Evolutionary conservation across 2,888 invertebrate species (phyloP).

Genomic region (Cerceris rybyensis): DNA sequence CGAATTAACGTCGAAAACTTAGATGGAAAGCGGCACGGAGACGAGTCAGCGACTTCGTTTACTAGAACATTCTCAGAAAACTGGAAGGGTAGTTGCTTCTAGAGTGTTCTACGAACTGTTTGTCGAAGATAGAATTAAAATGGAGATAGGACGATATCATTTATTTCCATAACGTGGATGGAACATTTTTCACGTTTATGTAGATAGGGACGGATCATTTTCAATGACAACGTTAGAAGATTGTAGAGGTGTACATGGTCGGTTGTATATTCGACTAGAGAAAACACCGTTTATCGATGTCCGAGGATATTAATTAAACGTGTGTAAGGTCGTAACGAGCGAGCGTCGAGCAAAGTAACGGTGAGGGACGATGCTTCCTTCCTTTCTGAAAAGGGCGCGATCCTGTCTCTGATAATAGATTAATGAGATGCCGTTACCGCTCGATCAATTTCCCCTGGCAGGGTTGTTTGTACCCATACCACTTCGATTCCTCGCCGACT

Average conservation of each 20-base stretch:
- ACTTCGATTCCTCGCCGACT: conserved; percentile 25
- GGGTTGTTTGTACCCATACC: conserved; percentile 1
- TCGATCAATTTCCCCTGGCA: conserved; percentile 48
- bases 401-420: conserved; percentile 42
- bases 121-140: too few species aligned
- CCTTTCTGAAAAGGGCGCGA: conserved; percentile 5
- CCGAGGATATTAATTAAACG: conserved; percentile 14
- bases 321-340: background rate
- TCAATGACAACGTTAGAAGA: too few species aligned
- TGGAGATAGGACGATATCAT: too few species aligned
- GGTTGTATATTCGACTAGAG: background rate
- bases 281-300: background rate
- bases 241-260: background rate
- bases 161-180: too few species aligned
- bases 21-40: background rate
- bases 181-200: too few species aligned
- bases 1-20: conserved; percentile 8
- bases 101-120: too few species aligned
- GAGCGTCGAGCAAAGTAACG: background rate
- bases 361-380: background rate
- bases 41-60: background rate
- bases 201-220: too few species aligned
- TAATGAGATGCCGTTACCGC: conserved; percentile 45
- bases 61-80: background rate
- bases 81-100: too few species aligned